Base-by-base conservation (phyloP, 2,888 invertebrate species). In the Dexiosoma caninum region DNA sequence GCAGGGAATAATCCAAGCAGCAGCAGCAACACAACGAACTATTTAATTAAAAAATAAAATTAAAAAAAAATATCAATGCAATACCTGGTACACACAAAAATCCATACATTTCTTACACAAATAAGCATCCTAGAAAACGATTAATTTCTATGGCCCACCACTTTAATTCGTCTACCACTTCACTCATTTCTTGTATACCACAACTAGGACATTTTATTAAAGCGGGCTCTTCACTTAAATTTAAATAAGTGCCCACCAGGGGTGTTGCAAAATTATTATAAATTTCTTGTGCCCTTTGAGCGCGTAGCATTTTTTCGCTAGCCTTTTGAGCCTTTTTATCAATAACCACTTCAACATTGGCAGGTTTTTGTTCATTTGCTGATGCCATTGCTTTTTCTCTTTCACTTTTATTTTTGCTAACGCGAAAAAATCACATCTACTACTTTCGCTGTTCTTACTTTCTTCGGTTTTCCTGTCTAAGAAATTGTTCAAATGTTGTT, bases 251-350 rank as follows among this genome's bases (percentile, higher is more conserved):
- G 23, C 89, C 89, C 4, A 87, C 83, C 53, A 89, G 75, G 0
- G 89, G 89, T 21, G 89, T 89, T 55, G 88, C 88, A 85, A 87
- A 89, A 78, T 89, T 89, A 67, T 86, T 83, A 75, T 88, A 87
- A 42, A 89, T 88, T 23, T 85, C 84, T 5, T 82, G 85, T 51
- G 87, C 84, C 71, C 78, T 83, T 32, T 67, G 70, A 19, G 79
- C 67, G 14, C 71, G 55, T 0, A 82, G 10, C 74, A 78, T 70
- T 19, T 78, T 78, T 44, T 83, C 81, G 7, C 60, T 32, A 0
- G 71, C 78, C 23, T 75, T 82, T 69, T 81, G 81, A 2, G 81
- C 81, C 16, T 81, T 81, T 49, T 69, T 77, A 51, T 81, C 81
- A 32, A 81, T 81, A 12, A 57, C 81, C 40, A 81, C 77, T 53